Percentiles rank a stretch among this genome's conserved stretches.
These are phyloP conservation scores for Eupithecia exiguata DNA, from an alignment of 2,888 invertebrate genomes.

Conservation along the genomic window DNA sequence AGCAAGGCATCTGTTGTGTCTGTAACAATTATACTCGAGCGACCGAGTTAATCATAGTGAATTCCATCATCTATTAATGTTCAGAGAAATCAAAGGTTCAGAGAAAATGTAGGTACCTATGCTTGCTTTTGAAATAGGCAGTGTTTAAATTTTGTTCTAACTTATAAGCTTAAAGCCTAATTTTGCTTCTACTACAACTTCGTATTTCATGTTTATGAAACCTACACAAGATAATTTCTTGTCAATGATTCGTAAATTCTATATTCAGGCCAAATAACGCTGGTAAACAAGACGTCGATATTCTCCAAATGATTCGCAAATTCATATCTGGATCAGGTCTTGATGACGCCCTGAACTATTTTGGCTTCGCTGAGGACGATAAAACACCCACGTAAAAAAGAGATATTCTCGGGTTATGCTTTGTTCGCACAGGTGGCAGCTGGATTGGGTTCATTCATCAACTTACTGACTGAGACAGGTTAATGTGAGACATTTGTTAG, in stretches of 20 bases:
- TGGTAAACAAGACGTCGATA: slow-evolving; percentile 61
- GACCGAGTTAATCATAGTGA: background rate
- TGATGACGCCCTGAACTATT: slow-evolving; percentile 67
- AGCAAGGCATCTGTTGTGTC: background rate
- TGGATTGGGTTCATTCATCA: slow-evolving; percentile 54
- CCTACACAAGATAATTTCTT: background rate
- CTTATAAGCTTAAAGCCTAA: background rate
- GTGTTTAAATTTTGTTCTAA: background rate
- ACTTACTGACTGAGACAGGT: background rate
- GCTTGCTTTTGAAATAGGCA: background rate
- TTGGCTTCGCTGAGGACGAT: slow-evolving; percentile 64
- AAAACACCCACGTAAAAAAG: slow-evolving; percentile 68
- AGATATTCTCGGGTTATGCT: slow-evolving; percentile 57
- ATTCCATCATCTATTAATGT: background rate
- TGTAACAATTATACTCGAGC: background rate
- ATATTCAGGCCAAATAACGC: slow-evolving; percentile 69
- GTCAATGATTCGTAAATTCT: slow-evolving; percentile 46
- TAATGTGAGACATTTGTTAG: background rate
- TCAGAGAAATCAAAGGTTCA: background rate
- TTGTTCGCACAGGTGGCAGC: slow-evolving; percentile 55
- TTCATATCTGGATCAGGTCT: slow-evolving; percentile 74
- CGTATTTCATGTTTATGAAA: background rate
- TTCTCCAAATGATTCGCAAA: slow-evolving; percentile 72
- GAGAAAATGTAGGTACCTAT: background rate
- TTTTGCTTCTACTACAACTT: background rate